Conservation (phyloP, 23 tunicate genomes). For the Diplosoma virens region DNA sequence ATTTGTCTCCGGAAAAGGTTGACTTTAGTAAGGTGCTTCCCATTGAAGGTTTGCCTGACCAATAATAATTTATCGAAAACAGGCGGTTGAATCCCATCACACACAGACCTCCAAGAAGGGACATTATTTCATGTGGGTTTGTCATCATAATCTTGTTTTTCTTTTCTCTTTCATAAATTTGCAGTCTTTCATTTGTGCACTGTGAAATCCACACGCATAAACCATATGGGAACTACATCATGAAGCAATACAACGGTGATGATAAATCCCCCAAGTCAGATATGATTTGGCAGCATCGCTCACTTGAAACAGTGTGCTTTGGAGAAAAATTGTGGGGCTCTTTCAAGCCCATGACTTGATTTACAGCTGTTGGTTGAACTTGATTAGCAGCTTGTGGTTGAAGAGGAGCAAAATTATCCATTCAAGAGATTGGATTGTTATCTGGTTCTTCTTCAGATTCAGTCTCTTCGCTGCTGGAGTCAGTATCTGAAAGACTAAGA, state of each 20-base stretch:
- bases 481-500: neutral
- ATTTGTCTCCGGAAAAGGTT: constrained; percentile 11
- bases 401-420: constrained; percentile 9
- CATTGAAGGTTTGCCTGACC: constrained; percentile 10
- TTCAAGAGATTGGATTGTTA: constrained; percentile 11
- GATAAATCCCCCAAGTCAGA: constrained; percentile 1
- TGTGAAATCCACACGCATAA: neutral
- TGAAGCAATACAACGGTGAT: constrained; percentile 9
- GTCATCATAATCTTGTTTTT: constrained; percentile 9
- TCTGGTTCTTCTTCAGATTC: constrained; percentile 12
- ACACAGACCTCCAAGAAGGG: constrained; percentile 20
- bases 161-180: constrained; percentile 10
- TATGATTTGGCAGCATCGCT: no score
- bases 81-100: no score
- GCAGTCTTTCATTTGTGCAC: no score
- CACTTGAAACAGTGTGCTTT: constrained; percentile 5
- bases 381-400: constrained; percentile 17
- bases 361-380: no score
- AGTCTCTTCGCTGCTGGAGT: constrained; percentile 20
- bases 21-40: constrained; percentile 7
- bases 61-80: no score
- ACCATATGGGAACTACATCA: constrained; percentile 6
- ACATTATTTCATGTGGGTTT: constrained; percentile 17
- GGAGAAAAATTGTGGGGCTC: constrained; percentile 17
- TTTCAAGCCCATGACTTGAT: neutral